Conservation (phyloP, 1,140 invertebrate species). For the Rhopalosiphum maidis region DNA sequence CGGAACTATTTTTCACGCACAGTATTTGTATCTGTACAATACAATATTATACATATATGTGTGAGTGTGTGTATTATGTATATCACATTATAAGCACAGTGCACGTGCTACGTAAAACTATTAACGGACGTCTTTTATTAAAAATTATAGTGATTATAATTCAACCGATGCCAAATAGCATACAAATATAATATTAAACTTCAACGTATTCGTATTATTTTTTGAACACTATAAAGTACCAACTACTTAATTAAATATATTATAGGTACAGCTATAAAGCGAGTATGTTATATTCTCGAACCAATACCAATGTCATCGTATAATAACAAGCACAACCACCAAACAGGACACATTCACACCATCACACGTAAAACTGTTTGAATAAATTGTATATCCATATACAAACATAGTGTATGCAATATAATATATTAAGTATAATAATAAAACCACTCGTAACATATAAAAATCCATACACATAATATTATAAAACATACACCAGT, state of each 20-base stretch:
- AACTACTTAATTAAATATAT: not conserved
- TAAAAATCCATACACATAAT: not conserved
- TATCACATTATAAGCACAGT: not conserved
- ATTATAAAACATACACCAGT: constrained; percentile 9
- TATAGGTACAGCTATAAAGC: not conserved
- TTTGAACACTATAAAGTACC: not conserved
- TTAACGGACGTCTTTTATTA: not conserved
- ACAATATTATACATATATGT: not conserved
- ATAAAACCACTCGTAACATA: not conserved
- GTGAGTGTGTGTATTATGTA: not conserved
- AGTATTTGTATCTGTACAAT: not conserved
- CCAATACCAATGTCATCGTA: constrained; percentile 23
- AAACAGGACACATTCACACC: not conserved
- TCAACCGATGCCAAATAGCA: constrained; percentile 9
- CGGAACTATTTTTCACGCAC: not conserved
- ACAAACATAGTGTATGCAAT: not conserved
- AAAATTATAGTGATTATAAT: not conserved
- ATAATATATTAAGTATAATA: not conserved
- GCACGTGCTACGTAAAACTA: not conserved
- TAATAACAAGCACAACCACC: not conserved
- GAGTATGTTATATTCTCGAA: not conserved
- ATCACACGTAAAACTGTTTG: not conserved
- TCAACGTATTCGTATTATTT: not conserved
- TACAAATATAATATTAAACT: not conserved
- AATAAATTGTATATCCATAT: not conserved